Evolutionary conservation across 1,140 invertebrate genomes (phyloP).

Genomic region (Drosophila ficusphila): DNA sequence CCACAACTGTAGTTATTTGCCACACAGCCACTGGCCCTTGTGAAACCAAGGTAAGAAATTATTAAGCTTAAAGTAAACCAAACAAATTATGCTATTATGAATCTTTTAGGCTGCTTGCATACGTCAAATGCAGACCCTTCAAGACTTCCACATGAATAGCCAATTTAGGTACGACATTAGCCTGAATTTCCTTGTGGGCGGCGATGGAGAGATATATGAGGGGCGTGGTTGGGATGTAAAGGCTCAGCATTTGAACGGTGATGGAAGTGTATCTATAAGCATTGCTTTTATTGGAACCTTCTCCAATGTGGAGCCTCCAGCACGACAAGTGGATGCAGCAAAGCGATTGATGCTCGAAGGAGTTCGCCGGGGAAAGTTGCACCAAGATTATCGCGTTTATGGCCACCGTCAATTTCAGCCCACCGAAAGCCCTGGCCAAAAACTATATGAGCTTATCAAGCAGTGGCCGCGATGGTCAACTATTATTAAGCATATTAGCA

Average conservation of each 20-base stretch:
- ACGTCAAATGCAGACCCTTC: background rate
- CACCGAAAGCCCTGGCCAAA: slow-evolving; percentile 87
- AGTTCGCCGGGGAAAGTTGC: slow-evolving; percentile 85
- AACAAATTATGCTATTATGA: no score
- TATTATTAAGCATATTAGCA: slow-evolving; percentile 31
- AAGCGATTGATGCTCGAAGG: slow-evolving; percentile 87
- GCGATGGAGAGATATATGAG: slow-evolving; percentile 89
- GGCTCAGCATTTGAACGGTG: slow-evolving; percentile 87
- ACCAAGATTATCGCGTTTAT: slow-evolving; percentile 86
- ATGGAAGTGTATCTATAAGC: slow-evolving; percentile 87
- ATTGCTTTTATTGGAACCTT: slow-evolving; percentile 89
- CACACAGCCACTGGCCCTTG: slow-evolving; percentile 85
- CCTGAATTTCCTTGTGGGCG: slow-evolving; percentile 91
- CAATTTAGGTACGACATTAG: slow-evolving; percentile 86
- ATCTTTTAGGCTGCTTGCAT: background rate
- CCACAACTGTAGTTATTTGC: slow-evolving; percentile 85
- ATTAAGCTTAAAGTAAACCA: no score
- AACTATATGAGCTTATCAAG: slow-evolving; percentile 86
- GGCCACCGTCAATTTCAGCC: slow-evolving; percentile 86
- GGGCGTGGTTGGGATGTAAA: slow-evolving; percentile 88
- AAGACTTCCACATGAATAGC: background rate
- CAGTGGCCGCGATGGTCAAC: slow-evolving; percentile 85
- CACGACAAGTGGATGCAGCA: slow-evolving; percentile 86
- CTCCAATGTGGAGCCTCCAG: slow-evolving; percentile 84
- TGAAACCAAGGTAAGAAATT: slow-evolving; percentile 72